Evolutionary conservation across 37 sponge, comb jelly and placozoan genomes (phyloP), one percentile per base, ranked within the genome.

Genomic region (Lycopodina hypogea): DNA sequence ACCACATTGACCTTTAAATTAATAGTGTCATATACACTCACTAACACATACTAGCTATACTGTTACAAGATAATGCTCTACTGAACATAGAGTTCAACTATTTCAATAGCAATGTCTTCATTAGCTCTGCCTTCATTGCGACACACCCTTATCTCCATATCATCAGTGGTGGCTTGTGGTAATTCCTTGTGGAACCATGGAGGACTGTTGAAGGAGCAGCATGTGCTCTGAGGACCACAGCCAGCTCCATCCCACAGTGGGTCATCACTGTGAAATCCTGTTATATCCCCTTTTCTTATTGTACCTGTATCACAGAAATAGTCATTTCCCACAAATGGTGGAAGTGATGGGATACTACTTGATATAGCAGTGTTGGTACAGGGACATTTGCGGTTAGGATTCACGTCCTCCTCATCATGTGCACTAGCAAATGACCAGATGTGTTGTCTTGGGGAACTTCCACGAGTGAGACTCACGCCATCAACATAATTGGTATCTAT

Each of bases 211-310:
- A 59, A 50, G 42, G 61, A 18, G 42, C 84, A 84, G 63, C 84
- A 84, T 34, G 23, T 84, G 78, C 65, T 84, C 29, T 55, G 66
- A 41, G 71, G 30, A 30, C 66, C 28, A 69, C 84, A 84, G 15
- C 78, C 84, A 56, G 56, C 62, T 69, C 84, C 84, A 71, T 77
- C 77, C 84, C 84, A 84, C 12, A 84, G 61, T 7, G 83, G 83
- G 36, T 83, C 76, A 51, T 68, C 40, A 3, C 17, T 17, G 51
- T 75, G 75, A 21, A 63, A 75, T 22, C 9, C 8, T 32, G 21
- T 4, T 34, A 55, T 36, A 21, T 22, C 42, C 22, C 30, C 56
- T 34, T 17, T 26, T 22, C 28, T 39, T 14, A 21, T 9, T 33
- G 51, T 75, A n/a, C 56, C 83, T 1, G 83, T 73, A 17, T 83